Evolutionary conservation across 1,140 invertebrate genomes (phyloP).

Genomic region (Harpegnathos saltator): DNA sequence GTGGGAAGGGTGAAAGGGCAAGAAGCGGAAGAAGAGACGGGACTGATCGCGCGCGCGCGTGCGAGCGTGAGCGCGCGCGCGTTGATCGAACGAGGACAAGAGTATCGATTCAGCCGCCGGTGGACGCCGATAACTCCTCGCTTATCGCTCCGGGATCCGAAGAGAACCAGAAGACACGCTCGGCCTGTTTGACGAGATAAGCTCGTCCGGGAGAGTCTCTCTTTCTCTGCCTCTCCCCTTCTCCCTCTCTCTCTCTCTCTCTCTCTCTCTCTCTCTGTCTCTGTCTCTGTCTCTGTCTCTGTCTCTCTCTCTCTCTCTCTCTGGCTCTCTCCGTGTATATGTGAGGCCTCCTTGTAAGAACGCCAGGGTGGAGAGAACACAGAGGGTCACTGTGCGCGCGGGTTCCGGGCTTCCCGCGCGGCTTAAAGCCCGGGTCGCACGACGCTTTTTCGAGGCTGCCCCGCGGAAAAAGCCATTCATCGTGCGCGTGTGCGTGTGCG

Average conservation of each 20-base stretch:
- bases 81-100: constrained; percentile 44
- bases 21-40: not conserved
- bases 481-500: not conserved
- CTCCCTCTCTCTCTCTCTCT: not conserved
- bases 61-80: not conserved
- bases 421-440: constrained; percentile 49
- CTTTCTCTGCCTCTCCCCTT: not conserved
- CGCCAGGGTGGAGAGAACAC: constrained; percentile 24
- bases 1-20: not conserved
- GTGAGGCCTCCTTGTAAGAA: not conserved
- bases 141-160: constrained; percentile 63
- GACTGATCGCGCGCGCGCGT: constrained; percentile 42
- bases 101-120: constrained; percentile 62
- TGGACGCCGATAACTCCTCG: constrained; percentile 60
- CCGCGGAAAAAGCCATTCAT: constrained; percentile 22
- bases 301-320: not conserved
- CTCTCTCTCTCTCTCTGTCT: not conserved
- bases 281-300: not conserved
- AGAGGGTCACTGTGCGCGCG: constrained; percentile 45
- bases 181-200: constrained; percentile 50
- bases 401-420: constrained; percentile 50
- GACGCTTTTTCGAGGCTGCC: constrained; percentile 44
- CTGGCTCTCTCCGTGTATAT: not conserved
- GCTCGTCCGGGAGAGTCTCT: not conserved
- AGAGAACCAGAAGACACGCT: constrained; percentile 54